Evolutionary conservation across 1,140 invertebrate genomes (phyloP), one percentile per base, ranked within the genome.

Genomic region (Cryptotermes secundus): DNA sequence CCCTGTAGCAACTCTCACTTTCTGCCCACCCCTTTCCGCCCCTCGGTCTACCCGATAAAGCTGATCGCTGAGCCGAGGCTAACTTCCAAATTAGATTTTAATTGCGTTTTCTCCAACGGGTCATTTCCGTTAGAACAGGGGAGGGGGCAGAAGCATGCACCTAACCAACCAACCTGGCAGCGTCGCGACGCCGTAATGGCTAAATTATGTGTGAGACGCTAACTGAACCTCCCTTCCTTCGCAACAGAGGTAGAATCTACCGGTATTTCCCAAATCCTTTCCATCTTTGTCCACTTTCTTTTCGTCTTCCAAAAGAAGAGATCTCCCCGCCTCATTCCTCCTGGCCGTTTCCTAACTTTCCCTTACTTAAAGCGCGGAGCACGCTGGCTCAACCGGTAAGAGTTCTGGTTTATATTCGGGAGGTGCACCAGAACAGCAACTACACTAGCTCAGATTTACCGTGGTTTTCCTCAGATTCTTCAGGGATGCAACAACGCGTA

Each of bases 81-180:
- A 85, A 86, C 83, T 83, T 79, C 83, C 81, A 83, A 84, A 84
- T 86, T 86, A 85, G 85, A 84, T 86, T 86, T 86, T 86, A 86
- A 86, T 86, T 86, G 85, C 85, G 83, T 85, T 85, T 86, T 85
- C 85, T 85, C 85, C 85, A 82, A 80, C 59, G 85, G 85, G 83
- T 84, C 85, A 86, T 86, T 86, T 84, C 84, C 83, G 85, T 85
- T 83, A 65, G 83, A 84, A 81, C 38, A 38, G 81, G 83, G 34
- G 83, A 22, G 65, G 45, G 79, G 81, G 72, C 24, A 65, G 83
- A 72, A n/a, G 16, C 53, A n/a, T 26, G 59, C 59, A 72, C 45
- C 38, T 14, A 42, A 16, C 38, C 80, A 35, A 81, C 34, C 80
- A 36, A 81, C 34, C 80, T 36, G 35, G 35, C 80, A 83, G 83